phyloP scores from a whole-genome alignment of 2,888 invertebrate genomes.

The Xestia rhomboidea region DNA sequence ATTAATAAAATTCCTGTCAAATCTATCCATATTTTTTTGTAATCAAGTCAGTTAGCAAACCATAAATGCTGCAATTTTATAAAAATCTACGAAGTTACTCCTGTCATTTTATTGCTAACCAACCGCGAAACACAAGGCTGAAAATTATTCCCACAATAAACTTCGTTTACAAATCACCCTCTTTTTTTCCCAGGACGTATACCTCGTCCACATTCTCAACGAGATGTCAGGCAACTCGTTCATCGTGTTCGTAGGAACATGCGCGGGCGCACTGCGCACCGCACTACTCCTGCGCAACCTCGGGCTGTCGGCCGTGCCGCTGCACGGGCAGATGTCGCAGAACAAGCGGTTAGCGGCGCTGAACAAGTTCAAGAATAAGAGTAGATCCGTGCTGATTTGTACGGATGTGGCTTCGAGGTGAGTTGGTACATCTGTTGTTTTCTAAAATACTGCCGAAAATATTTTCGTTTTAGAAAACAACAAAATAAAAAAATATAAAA shows the following conservation, averaged over 20 bases:
- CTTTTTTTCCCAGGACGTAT: slow-evolving; percentile 94
- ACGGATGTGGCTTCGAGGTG: slow-evolving; percentile 99
- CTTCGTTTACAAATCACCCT: neutral
- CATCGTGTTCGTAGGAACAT: slow-evolving; percentile 99
- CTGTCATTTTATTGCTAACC: neutral
- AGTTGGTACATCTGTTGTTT: slow-evolving; percentile 46
- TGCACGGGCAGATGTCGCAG: slow-evolving; percentile 99
- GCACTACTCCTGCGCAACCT: slow-evolving; percentile 97
- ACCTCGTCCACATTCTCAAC: slow-evolving; percentile 98
- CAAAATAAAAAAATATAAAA: no score
- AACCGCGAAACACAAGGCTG: neutral
- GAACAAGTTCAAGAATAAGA: slow-evolving; percentile 98
- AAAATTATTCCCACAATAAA: neutral
- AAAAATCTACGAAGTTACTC: neutral
- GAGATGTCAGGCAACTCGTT: slow-evolving; percentile 98
- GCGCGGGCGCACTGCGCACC: slow-evolving; percentile 96
- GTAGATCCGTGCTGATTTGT: slow-evolving; percentile 98
- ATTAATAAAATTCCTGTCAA: neutral
- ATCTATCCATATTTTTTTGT: neutral
- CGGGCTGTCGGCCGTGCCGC: slow-evolving; percentile 97
- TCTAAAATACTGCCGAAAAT: neutral
- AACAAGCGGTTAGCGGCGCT: slow-evolving; percentile 98
- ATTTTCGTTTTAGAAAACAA: no score
- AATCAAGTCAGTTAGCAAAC: neutral
- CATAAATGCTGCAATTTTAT: neutral